These are phyloP conservation scores for Numenius arquata DNA, from an alignment of 2,113 vertebrate species.

Conservation along the genomic window DNA sequence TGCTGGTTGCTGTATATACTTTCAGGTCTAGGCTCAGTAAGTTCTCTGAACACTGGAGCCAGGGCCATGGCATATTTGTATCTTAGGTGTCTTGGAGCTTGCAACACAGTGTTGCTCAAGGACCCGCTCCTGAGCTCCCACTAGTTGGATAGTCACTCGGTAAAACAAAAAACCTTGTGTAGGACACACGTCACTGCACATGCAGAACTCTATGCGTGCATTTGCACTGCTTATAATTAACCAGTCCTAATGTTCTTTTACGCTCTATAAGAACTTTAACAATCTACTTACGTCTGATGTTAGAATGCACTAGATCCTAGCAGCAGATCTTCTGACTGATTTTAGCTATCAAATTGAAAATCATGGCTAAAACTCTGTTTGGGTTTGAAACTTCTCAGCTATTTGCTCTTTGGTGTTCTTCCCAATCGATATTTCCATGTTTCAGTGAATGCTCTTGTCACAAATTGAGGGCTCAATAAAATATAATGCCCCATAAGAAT, in stretches of 20 bases:
- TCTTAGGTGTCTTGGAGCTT: not conserved
- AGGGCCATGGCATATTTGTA: not conserved
- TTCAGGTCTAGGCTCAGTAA: not conserved
- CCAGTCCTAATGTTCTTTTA: not conserved
- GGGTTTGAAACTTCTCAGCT: not conserved
- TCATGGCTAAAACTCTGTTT: not conserved
- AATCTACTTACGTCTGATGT: not conserved
- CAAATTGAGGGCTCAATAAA: constrained; percentile 54
- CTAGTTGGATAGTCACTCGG: rapidly evolving
- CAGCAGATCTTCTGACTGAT: not conserved
- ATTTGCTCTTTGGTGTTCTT: not conserved
- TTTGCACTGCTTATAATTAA: not conserved
- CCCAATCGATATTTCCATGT: not conserved
- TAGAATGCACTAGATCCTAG: not conserved
- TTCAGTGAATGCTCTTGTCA: constrained; percentile 33
- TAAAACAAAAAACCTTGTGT: not conserved
- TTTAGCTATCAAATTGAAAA: not conserved
- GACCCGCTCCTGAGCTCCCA: not conserved
- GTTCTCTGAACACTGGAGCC: not conserved
- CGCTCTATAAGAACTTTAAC: not conserved
- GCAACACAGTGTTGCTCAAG: not conserved
- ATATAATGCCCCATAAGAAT: constrained; percentile 24
- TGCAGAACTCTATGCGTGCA: too few species aligned
- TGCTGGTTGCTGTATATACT: not conserved
- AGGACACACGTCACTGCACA: not conserved